These are phyloP conservation scores for Brevipalpus yothersi DNA, from an alignment of 1,140 invertebrate genomes.

Conservation along the genomic window DNA sequence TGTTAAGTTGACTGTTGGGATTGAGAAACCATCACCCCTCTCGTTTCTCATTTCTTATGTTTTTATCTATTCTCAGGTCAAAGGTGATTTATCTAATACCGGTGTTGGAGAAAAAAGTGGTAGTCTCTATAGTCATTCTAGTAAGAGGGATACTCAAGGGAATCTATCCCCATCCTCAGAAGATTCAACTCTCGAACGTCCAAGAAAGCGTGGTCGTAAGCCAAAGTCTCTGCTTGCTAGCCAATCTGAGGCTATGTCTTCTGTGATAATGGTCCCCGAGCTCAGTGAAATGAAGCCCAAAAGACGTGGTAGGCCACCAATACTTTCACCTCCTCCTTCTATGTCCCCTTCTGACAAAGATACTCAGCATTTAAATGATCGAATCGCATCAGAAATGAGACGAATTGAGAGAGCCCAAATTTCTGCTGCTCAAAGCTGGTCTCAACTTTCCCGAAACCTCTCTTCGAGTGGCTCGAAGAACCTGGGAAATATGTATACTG, in stretches of 20 bases:
- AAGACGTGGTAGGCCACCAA: slow-evolving; percentile 1
- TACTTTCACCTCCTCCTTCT: not conserved
- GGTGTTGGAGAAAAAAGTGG: no score
- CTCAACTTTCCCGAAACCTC: not conserved
- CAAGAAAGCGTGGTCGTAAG: not conserved
- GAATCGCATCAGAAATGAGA: not conserved
- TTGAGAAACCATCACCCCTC: not conserved
- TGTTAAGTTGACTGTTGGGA: no score
- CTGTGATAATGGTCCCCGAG: not conserved
- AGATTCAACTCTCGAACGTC: not conserved
- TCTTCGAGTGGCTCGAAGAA: not conserved
- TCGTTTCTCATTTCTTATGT: not conserved
- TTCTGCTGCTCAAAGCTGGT: not conserved
- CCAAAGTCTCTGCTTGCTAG: not conserved
- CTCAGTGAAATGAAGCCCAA: not conserved
- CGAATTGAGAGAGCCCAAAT: not conserved
- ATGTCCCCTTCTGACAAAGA: not conserved
- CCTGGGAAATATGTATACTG: not conserved
- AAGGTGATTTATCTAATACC: no score
- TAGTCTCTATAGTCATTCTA: no score
- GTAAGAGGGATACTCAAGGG: no score
- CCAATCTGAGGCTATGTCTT: not conserved
- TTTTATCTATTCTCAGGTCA: not conserved
- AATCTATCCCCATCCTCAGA: not conserved
- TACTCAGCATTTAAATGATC: not conserved